Percentiles rank a stretch among this genome's conserved stretches.
Conservation (phyloP, 2,113 vertebrate genomes). For the Corythaeola cristata region DNA sequence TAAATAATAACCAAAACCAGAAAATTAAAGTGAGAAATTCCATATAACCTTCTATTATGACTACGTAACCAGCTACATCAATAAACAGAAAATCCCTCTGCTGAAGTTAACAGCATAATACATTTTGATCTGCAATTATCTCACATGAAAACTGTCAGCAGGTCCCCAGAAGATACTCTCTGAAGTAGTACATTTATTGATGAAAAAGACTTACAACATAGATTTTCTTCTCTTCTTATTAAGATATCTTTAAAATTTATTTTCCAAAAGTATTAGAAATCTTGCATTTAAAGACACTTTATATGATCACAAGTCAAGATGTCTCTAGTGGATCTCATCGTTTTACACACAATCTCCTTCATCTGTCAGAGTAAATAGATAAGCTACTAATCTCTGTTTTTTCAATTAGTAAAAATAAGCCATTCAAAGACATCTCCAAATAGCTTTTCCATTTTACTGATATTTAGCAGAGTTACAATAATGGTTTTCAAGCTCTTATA, state of each 20-base stretch:
- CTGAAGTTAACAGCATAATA: background rate
- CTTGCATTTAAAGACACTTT: background rate
- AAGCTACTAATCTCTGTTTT: conserved; percentile 12
- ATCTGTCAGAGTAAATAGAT: background rate
- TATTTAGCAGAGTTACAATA: background rate
- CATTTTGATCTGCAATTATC: conserved; percentile 21
- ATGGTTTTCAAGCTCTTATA: background rate
- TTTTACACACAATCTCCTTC: background rate
- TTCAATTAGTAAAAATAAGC: conserved; percentile 27
- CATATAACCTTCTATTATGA: background rate
- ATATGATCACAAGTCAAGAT: background rate
- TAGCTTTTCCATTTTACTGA: background rate
- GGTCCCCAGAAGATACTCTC: background rate
- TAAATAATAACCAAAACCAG: background rate
- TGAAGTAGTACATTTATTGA: background rate
- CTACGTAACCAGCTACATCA: background rate
- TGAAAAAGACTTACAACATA: background rate
- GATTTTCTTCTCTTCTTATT: background rate
- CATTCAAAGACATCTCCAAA: conserved; percentile 32
- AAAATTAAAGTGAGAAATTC: background rate
- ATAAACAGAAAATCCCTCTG: conserved; percentile 32
- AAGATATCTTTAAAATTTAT: background rate
- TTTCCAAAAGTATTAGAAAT: background rate
- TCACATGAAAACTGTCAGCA: conserved; percentile 1
- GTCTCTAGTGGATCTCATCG: background rate